Base-by-base conservation (phyloP, 2,113 vertebrate species). In the Pithys albifrons region DNA sequence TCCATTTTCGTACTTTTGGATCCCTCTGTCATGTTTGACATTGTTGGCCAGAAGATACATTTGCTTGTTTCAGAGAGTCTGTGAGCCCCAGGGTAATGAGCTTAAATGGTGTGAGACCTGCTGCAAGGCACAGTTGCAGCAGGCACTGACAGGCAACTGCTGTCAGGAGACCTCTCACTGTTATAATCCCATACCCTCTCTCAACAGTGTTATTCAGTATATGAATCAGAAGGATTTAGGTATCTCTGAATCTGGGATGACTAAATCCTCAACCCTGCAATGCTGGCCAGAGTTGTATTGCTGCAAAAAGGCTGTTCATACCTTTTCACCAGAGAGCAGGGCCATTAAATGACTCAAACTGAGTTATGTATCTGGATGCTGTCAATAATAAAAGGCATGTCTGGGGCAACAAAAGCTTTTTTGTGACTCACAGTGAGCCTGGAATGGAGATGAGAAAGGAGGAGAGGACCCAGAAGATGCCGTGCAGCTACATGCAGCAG, bases 71-170 rank as follows among this genome's bases (percentile, higher is more conserved):
- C 37, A 46, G 62, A 49, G 52, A 95, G 66, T 31, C 74, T 28
- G 19, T 69, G 77, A 95, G 62, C 80, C 71, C 77, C 66, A 85
- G 66, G 41, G 66, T 73, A 89, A 82, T 22, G 70, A 95, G n/a
- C 62, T 91, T 85, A 94, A 79, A 61, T 46, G 74, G 62, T 31
- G 31, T 88, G 74, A 93, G 87, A 95, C 77, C 66, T 79, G 61
- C 89, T 92, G 82, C 25, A 51, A 91, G 58, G 87, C 49, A 59
- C 4, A 81, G n/a, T 28, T 80, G 79, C 55, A 92, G 64, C 58
- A 85, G 54, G 20, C 51, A 52, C 11, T 59, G 82, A 52, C 58
- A 91, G 79, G 25, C 95, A 89, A 74, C 15, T 59, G 75, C 48
- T 89, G 59, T 70, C 71, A 81, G 77, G 82, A 93, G 35, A 91